A percentile compares a stretch with the other conserved stretches of the same genome.
These are phyloP conservation scores for Gadus macrocephalus DNA, from an alignment of 2,113 vertebrate genomes.

Conservation along the genomic window DNA sequence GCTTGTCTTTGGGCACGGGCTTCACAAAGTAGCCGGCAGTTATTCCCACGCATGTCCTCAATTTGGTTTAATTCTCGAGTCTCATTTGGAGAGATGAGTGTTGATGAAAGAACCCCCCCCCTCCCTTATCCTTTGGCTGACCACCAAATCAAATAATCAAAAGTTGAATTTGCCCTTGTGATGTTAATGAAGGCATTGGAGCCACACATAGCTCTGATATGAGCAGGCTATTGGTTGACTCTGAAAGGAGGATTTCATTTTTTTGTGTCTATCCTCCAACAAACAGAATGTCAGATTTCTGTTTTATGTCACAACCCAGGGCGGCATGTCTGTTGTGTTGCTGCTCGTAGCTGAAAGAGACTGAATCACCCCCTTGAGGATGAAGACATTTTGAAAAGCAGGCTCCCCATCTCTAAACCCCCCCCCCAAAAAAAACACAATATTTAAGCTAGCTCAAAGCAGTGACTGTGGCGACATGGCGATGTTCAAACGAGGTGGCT, in stretches of 20 bases:
- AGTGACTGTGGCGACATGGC: slow-evolving; percentile 17
- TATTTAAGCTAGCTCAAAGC: background rate
- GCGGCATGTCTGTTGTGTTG: slow-evolving; percentile 50
- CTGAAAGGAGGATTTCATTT: background rate
- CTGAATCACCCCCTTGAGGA: slow-evolving; percentile 62
- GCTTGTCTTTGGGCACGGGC: slow-evolving; percentile 44
- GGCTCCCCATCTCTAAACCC: slow-evolving; percentile 29
- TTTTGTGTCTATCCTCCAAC: slow-evolving; percentile 52
- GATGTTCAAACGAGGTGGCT: background rate
- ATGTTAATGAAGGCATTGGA: slow-evolving; percentile 58
- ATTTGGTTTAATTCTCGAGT: slow-evolving; percentile 53
- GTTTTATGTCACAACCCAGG: slow-evolving; percentile 32
- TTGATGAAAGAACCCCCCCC: slow-evolving; percentile 9
- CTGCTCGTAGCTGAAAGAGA: slow-evolving; percentile 54
- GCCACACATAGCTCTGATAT: slow-evolving; percentile 37
- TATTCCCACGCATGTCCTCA: slow-evolving; percentile 59
- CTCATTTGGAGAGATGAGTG: slow-evolving; percentile 51
- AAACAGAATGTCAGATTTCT: slow-evolving; percentile 48
- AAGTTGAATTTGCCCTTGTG: slow-evolving; percentile 62
- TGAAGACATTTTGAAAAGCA: slow-evolving; percentile 25
- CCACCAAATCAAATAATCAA: slow-evolving; percentile 54
- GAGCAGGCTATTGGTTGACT: slow-evolving; percentile 43
- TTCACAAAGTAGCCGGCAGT: slow-evolving; percentile 51
- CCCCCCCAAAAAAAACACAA: no score
- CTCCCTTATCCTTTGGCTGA: slow-evolving; percentile 32